Evolutionary conservation across 2,888 invertebrate species (phyloP).

Genomic region (Andrena praecox): DNA sequence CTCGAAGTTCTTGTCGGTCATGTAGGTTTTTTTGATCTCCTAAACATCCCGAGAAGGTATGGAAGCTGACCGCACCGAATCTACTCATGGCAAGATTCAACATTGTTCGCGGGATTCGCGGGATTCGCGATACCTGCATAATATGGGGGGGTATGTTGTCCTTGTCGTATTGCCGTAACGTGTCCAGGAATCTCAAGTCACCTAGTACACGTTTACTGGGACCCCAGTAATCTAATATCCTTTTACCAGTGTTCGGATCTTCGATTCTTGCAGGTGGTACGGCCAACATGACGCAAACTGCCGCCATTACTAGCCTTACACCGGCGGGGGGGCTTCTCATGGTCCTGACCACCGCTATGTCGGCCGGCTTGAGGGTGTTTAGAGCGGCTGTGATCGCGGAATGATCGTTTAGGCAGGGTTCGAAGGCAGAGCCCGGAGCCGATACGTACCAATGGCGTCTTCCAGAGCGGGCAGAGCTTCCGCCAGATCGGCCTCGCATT

Average conservation of each 20-base stretch:
- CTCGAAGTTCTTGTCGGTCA: conserved; percentile 88
- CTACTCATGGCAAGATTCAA: no score
- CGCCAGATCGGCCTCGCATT: conserved; percentile 89
- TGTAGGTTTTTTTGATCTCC: conserved; percentile 87
- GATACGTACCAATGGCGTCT: conserved; percentile 86
- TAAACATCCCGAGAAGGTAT: background rate
- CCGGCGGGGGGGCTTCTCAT: conserved; percentile 89
- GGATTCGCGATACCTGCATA: conserved; percentile 85
- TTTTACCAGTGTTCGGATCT: conserved; percentile 84
- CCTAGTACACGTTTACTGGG: conserved; percentile 89
- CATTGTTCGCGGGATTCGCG: background rate
- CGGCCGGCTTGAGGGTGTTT: conserved; percentile 89
- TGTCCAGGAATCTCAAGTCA: conserved; percentile 89
- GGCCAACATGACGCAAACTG: conserved; percentile 87
- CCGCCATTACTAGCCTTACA: conserved; percentile 87
- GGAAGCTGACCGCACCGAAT: no score
- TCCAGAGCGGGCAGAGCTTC: conserved; percentile 89
- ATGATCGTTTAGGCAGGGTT: background rate
- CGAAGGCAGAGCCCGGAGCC: no score
- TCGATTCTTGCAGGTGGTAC: conserved; percentile 86
- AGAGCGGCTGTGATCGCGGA: conserved; percentile 84
- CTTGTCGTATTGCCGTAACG: conserved; percentile 89
- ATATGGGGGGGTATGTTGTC: conserved; percentile 88
- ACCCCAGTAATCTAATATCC: conserved; percentile 89
- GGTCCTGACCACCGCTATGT: conserved; percentile 88